Base-by-base conservation (phyloP, 2,113 vertebrate species). In the Gavialis gangeticus region DNA sequence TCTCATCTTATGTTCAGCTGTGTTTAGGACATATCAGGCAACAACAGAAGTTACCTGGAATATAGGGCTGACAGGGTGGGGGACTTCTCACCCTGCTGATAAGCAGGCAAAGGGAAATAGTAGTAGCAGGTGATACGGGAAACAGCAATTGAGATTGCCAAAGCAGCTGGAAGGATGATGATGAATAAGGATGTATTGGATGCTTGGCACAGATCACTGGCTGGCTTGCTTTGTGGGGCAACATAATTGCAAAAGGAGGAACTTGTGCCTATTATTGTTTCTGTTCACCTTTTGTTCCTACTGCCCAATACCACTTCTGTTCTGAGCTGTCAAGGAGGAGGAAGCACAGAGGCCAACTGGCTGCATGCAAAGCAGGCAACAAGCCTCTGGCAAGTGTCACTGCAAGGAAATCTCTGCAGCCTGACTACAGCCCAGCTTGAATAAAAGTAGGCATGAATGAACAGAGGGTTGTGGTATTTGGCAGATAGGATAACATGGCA, bases 1-100 rank as follows among this genome's bases (percentile, higher is more conserved):
- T 76, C 63, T 73, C 46, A 14, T 58, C 75, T 88, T 88, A 64
- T 84, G 59, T 82, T 88, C 55, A 60, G 37, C 57, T 88, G 64
- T 79, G 75, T 46, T 57, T 64, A 71, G 71, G 62, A 79, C 4
- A 69, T 69, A 71, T 86, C 79, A 94, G 22, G 87, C 0, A 0
- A 22, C 82, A 88, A 6, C 19, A 85, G 6, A 91, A 94, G 25
- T 80, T 89, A 90, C 79, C 88, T 1, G 46, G 9, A 46, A 46
- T 46, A 46, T 46, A 46, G 7, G 46, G 46, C 46, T 46, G 46
- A 46, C 46, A 46, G 46, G 46, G 46, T 46, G 46, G 46, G 46
- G 46, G 46, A 46, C 46, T 46, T 46, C 46, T 46, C 46, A 9
- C 46, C 46, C 46, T 46, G 46, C 46, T 46, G 46, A 46, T 46